phyloP scores from a whole-genome alignment of 1,140 invertebrate species.

The Drosophila serrata region DNA sequence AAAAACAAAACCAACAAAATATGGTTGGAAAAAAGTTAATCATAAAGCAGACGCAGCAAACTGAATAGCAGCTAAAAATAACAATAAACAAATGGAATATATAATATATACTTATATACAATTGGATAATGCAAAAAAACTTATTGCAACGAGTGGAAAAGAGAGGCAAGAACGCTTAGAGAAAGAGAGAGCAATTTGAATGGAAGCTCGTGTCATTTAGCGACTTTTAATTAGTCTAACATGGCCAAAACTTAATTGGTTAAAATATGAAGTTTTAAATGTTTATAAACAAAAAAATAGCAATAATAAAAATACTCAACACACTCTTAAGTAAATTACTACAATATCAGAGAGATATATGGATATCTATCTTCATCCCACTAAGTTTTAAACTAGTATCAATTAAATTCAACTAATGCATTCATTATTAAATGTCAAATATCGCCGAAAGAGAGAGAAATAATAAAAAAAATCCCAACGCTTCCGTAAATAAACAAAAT shows the following conservation, averaged over 20 bases:
- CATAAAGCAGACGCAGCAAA: conserved; percentile 13
- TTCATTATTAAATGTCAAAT: conserved; percentile 66
- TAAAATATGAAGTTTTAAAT: conserved; percentile 30
- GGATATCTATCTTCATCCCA: background rate
- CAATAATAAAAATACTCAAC: background rate
- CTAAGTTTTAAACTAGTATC: conserved; percentile 16
- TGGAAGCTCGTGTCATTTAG: conserved; percentile 40
- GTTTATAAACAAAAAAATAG: background rate
- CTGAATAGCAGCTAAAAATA: conserved; percentile 42
- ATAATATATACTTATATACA: conserved; percentile 1
- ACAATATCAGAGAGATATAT: background rate
- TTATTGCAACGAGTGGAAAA: conserved; percentile 18
- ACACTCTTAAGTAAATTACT: background rate
- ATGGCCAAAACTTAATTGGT: conserved; percentile 33
- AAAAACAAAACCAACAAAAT: conserved; percentile 13
- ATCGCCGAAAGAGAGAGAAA: conserved; percentile 21
- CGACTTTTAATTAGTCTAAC: conserved; percentile 45
- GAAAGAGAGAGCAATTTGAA: conserved; percentile 3
- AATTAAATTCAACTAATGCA: conserved; percentile 47
- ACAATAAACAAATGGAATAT: too few species aligned
- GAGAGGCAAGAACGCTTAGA: background rate
- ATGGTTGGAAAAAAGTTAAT: conserved; percentile 44
- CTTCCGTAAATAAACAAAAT: conserved; percentile 70
- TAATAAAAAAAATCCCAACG: conserved; percentile 18
- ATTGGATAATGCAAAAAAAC: conserved; percentile 39